Evolutionary conservation across 2,888 invertebrate genomes (phyloP).

Genomic region (Ochropacha duplaris): DNA sequence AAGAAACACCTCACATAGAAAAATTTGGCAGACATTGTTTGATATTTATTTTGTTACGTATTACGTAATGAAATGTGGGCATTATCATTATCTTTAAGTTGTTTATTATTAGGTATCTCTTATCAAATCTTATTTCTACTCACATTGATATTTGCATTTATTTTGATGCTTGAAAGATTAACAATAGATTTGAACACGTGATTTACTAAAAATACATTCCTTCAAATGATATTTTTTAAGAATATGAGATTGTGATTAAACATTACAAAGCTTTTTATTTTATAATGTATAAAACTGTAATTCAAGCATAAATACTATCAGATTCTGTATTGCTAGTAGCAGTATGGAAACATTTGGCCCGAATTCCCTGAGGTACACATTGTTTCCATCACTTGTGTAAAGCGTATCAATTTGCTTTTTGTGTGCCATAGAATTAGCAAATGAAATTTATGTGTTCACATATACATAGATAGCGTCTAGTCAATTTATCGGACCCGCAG

Average conservation of each 20-base stretch:
- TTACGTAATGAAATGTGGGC: neutral
- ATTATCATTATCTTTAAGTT: neutral
- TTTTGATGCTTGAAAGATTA: neutral
- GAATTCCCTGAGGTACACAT: slow-evolving; percentile 20
- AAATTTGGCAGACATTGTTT: too few species aligned
- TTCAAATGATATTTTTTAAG: neutral
- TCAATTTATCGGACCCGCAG: neutral
- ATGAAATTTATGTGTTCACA: neutral
- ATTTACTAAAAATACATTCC: neutral
- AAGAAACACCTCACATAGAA: too few species aligned
- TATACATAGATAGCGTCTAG: neutral
- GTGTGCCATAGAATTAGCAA: neutral
- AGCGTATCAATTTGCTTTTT: slow-evolving; percentile 19
- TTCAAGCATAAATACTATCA: neutral
- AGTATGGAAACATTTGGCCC: slow-evolving; percentile 48
- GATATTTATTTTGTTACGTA: neutral
- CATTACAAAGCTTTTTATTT: neutral
- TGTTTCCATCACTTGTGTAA: slow-evolving; percentile 51
- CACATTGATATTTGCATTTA: neutral
- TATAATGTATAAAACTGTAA: neutral
- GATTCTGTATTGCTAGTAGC: slow-evolving; percentile 17
- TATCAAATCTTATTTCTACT: neutral
- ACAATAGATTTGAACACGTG: neutral
- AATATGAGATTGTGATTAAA: neutral
- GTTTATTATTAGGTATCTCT: neutral